phyloP scores from a whole-genome alignment of 2,888 invertebrate genomes.

The Esperia sulphurella region DNA sequence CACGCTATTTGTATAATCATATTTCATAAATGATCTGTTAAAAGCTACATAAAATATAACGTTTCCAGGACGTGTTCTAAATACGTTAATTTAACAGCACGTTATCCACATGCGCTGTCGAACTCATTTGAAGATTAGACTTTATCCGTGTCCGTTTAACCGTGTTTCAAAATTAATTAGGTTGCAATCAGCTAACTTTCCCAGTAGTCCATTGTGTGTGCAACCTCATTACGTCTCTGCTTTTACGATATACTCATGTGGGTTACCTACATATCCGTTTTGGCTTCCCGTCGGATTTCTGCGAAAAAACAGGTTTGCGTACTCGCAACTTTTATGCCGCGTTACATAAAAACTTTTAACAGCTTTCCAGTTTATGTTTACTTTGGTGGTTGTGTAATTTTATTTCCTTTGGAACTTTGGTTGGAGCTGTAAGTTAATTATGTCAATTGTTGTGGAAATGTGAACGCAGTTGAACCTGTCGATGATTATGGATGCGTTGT shows the following conservation, averaged over 20 bases:
- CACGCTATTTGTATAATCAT: neutral
- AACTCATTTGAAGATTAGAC: neutral
- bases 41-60: constrained; percentile 6
- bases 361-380: constrained; percentile 10
- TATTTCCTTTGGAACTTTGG: neutral
- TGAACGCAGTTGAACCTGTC: constrained; percentile 16
- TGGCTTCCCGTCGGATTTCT: constrained; percentile 6
- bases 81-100: constrained; percentile 6
- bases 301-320: constrained; percentile 8
- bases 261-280: constrained; percentile 18
- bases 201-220: constrained; percentile 46
- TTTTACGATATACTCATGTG: constrained; percentile 10
- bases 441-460: neutral
- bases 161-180: constrained; percentile 54
- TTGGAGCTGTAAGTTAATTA: constrained; percentile 1
- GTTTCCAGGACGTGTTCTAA: constrained; percentile 13
- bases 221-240: constrained; percentile 35
- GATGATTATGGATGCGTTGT: constrained; percentile 43
- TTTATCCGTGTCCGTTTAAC: constrained; percentile 46
- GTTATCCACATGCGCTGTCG: constrained; percentile 19
- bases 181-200: constrained; percentile 38
- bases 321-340: constrained; percentile 6
- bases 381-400: constrained; percentile 6
- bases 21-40: neutral
- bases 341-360: constrained; percentile 13